Evolutionary conservation across 2,888 invertebrate species (phyloP), one percentile per base, ranked within the genome.

Genomic region (Galerucella calmariensis): DNA sequence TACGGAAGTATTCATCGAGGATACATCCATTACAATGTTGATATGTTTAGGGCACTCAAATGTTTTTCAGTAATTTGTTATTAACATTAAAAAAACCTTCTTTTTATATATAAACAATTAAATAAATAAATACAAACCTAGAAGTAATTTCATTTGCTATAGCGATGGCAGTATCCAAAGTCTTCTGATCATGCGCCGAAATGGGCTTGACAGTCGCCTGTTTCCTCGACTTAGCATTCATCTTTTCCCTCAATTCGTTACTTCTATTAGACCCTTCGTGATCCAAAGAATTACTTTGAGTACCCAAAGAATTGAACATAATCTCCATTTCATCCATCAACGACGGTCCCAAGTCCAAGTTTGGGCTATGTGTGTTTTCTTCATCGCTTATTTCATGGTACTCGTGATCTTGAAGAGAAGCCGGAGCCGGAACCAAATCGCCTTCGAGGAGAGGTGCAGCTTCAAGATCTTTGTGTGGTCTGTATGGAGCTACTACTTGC

Each of bases 181-280:
- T 95, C 86, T 93, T 95, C 86, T 96, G 94, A 84, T 98, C 98
- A 76, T 97, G 94, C 0, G 97, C 95, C 12, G 97, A 97, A 88
- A 98, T 97, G 3, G 94, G 96, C 87, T 97, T 98, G 84, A 97
- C 94, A 0, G 92, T 89, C 35, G 89, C 89, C 73, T 87, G 87
- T 79, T 88, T 88, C 53, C 85, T 83, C 66, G 80, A 87, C 86
- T 84, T 90, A 86, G 84, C 86, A 61, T 77, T 82, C 77, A 87
- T 75, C 67, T 87, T 85, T 58, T 88, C 94, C 91, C 79, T 90
- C 63, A 94, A 86, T 84, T 94, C 94, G 83, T 94, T 94, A 79
- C 92, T 91, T 63, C 91, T 92, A 82, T 77, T 77, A 5, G 77
- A 74, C 1, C 75, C 75, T 70, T 86, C 85, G 85, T 79, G 90